Evolutionary conservation across 2,888 invertebrate genomes (phyloP).

Genomic region (Ephialtes manifestator): DNA sequence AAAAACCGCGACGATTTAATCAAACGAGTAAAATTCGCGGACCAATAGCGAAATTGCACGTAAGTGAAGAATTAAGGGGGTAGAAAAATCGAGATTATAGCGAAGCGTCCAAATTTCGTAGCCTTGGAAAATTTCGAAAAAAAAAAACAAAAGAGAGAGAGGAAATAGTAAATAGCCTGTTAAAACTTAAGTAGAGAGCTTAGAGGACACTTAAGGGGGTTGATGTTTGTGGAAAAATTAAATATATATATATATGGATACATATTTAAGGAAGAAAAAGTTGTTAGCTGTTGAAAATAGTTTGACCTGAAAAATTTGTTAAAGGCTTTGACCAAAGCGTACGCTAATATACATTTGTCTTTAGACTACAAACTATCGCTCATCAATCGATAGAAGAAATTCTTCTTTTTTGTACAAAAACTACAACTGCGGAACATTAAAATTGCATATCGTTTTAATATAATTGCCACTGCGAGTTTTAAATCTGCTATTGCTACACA

Average conservation of each 20-base stretch:
- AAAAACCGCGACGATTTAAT: constrained; percentile 1
- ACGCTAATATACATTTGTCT: not conserved
- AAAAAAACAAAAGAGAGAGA: no score
- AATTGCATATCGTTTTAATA: constrained; percentile 45
- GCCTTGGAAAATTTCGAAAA: not conserved
- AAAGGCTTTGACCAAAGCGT: not conserved
- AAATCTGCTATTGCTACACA: constrained; percentile 28
- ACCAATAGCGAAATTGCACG: not conserved
- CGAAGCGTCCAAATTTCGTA: constrained; percentile 47
- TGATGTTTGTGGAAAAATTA: not conserved
- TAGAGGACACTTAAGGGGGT: not conserved
- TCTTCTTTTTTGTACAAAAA: not conserved
- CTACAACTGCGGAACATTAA: constrained; percentile 28
- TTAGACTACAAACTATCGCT: not conserved
- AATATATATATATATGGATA: not conserved
- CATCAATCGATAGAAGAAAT: not conserved
- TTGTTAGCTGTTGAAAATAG: constrained; percentile 33
- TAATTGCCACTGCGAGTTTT: constrained; percentile 19
- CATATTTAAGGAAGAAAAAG: constrained; percentile 7
- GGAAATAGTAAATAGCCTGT: constrained; percentile 3
- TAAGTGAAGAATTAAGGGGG: not conserved
- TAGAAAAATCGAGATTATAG: not conserved
- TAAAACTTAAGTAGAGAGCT: constrained; percentile 27
- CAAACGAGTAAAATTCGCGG: constrained; percentile 5
- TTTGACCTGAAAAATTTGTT: constrained; percentile 22